Conservation (phyloP, 1,140 invertebrate species). For the Drosophila sucinea region DNA sequence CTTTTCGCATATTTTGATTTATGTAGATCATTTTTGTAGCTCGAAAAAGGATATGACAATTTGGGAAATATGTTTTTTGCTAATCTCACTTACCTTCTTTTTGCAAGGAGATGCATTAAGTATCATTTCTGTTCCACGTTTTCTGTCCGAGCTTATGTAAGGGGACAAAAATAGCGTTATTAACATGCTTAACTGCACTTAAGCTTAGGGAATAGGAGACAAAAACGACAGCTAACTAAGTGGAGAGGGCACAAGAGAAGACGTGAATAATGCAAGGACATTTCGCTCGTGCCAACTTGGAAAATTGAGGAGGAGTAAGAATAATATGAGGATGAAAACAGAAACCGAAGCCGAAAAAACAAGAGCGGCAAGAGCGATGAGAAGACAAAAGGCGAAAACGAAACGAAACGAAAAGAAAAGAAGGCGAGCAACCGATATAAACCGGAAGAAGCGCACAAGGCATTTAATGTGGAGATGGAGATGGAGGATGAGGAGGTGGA, state of each 20-base stretch:
- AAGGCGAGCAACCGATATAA: constrained; percentile 11
- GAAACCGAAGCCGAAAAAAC: constrained; percentile 11
- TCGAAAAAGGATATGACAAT: too few species aligned
- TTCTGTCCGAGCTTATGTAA: neutral
- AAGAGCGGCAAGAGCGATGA: neutral
- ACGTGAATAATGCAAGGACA: constrained; percentile 15
- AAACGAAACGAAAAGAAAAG: constrained; percentile 1
- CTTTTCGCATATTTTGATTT: too few species aligned
- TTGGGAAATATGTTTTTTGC: too few species aligned
- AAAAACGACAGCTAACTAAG: constrained; percentile 11
- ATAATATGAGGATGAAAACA: neutral
- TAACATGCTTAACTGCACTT: constrained; percentile 22
- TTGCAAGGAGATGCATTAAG: neutral
- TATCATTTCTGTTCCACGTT: neutral
- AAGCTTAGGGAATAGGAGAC: constrained; percentile 18
- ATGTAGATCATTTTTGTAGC: too few species aligned
- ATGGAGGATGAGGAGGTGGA: neutral
- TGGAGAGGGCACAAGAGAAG: constrained; percentile 10
- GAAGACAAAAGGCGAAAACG: neutral
- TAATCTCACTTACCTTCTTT: neutral
- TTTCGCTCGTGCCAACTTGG: constrained; percentile 17
- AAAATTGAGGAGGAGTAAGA: neutral
- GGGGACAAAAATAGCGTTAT: constrained; percentile 12
- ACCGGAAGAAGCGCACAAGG: constrained; percentile 67
- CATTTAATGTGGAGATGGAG: constrained; percentile 37